Percentiles rank a stretch among this genome's conserved stretches.
These are phyloP conservation scores for Rhagologus leucostigma DNA, from an alignment of 2,113 vertebrate species.

Conservation along the genomic window DNA sequence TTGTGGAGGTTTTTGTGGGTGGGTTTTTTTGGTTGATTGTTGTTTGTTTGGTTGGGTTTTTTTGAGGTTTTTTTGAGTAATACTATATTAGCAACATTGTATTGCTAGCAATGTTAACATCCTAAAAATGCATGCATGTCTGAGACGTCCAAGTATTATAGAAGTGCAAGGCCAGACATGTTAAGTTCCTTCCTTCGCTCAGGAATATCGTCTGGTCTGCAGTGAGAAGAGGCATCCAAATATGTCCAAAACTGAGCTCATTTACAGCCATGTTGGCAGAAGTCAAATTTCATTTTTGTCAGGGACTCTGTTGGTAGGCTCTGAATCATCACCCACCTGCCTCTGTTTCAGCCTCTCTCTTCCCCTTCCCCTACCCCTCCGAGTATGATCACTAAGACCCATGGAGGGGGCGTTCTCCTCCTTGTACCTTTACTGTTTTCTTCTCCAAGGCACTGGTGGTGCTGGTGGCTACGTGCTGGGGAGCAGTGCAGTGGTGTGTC, in stretches of 20 bases:
- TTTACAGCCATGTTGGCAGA: not conserved
- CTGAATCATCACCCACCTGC: not conserved
- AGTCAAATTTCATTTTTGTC: not conserved
- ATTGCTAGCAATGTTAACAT: not conserved
- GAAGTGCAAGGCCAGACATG: not conserved
- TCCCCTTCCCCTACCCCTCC: fast-evolving
- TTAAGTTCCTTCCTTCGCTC: not conserved
- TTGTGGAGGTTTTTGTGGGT: not conserved
- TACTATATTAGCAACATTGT: not conserved
- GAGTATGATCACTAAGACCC: not conserved
- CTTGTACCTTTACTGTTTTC: fast-evolving
- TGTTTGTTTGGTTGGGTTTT: not conserved
- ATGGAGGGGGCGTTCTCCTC: not conserved
- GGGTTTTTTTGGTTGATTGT: fast-evolving
- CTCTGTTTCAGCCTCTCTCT: not conserved
- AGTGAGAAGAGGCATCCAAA: not conserved
- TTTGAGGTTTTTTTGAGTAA: not conserved
- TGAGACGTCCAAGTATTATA: not conserved
- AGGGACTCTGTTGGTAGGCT: not conserved
- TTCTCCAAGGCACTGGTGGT: not conserved
- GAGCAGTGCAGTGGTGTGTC: fast-evolving
- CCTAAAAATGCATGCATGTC: not conserved
- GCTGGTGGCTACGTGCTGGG: not conserved
- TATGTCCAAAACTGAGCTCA: not conserved
- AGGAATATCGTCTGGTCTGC: not conserved